Evolutionary conservation across 2,888 invertebrate species (phyloP), one percentile per base, ranked within the genome.

Genomic region (Pandemis corylana): DNA sequence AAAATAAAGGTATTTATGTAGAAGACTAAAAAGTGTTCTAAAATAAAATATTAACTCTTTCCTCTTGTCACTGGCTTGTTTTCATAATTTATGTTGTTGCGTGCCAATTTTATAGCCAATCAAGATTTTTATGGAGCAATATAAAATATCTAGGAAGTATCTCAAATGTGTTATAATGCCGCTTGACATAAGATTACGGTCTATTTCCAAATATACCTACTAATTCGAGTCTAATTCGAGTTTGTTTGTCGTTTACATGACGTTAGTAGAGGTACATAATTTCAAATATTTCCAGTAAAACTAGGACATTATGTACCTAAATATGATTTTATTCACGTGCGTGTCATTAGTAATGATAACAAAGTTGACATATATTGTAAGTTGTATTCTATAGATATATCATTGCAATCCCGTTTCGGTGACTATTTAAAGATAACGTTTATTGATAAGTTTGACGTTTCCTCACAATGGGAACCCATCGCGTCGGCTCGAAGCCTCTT

Each of bases 401-500:
- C 20, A 41, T 15, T 5, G 49, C 49, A 41, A 49, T 53, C 56
- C 46, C 7, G 42, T 44, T 41, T 53, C 15, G 56, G 9, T 41
- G 63, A n/a, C 28, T 28, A 9, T 28, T 13, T 41, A 36, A 59
- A 46, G 41, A 51, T 41, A 20, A 56, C 46, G 41, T 59, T 69
- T 68, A 42, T 51, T n/a, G 69, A 65, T 65, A 53, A 59, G 63
- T 56, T 61, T 70, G 53, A 74, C 61, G 61, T 62, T 70, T 74
- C 70, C 74, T 51, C 59, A 66, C 51, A 20, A 20, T 42, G 15
- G 51, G 49, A 61, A 56, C 44, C 44, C 51, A 61, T 46, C 36
- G 66, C 69, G 28, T 59, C 59, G 28, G 62, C 36, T 68, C 56
- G 46, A 62, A 53, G 66, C 70, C 44, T 63, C 67, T 67, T 62